Base-by-base conservation (phyloP, 2,888 invertebrate species). In the Leucania comma region DNA sequence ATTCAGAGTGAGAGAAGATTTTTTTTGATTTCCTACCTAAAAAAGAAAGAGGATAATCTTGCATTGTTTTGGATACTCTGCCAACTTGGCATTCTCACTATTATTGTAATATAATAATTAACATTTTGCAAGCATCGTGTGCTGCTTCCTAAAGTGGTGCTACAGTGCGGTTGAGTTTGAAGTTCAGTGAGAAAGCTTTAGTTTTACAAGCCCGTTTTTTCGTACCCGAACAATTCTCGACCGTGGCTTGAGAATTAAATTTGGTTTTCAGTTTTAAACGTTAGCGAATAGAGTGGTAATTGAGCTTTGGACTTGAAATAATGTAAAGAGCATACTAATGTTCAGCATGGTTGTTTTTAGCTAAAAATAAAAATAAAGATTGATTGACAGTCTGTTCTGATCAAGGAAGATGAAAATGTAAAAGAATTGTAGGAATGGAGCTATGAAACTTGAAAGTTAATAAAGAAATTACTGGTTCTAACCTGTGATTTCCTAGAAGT, bases 21-120 rank as follows among this genome's bases (percentile, higher is more conserved):
- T 17, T 42, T 17, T 3, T 6, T 42, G 42, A 42, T 1, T 20
- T 6, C 17, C 17, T 17, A 17, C 17, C 42, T 17, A 20, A 42
- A 42, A 42, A 17, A 42, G 42, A 42, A 42, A 42, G 42, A 42
- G 6, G 42, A 42, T 42, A 17, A 20, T 42, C 17, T 3, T 35
- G 51, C 22, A 32, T 51, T 60, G 24, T 42, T 66, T 54, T 62
- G 12, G n/a, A 48, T 53, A 53, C 20, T 24, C 17, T 14, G 60
- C 14, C 9, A 63, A 56, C 59, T 53, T 38, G 35, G 64, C 46
- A 75, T 61, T 61, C n/a, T 38, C 57, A 51, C 46, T 70, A 56
- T 67, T 67, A 64, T 70, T 65, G 51, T 79, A 46, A 32, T 79
- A 67, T 68, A 70, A 56, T 68, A 65, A 79, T 79, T 59, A 75